phyloP scores from a whole-genome alignment of 2,888 invertebrate genomes.

The Eupithecia exiguata region DNA sequence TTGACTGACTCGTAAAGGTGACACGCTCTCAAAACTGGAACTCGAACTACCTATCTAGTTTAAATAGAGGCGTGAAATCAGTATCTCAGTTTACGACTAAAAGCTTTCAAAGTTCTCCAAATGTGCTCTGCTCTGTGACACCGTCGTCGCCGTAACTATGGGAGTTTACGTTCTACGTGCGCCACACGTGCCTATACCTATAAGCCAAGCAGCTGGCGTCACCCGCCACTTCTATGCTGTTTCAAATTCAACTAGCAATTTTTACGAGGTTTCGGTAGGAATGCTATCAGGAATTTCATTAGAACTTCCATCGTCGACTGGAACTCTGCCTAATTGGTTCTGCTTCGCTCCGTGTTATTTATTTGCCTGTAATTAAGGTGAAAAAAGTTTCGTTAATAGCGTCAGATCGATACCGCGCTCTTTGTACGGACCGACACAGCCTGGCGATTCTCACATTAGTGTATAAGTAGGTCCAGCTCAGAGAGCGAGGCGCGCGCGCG shows the following conservation, averaged over 20 bases:
- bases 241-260: constrained; percentile 25
- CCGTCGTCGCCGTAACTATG: neutral
- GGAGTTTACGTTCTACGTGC: neutral
- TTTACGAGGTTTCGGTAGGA: constrained; percentile 19
- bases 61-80: constrained; percentile 32
- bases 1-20: neutral
- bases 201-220: neutral
- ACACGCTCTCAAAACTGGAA: neutral
- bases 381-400: constrained; percentile 37
- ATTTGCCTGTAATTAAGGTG: constrained; percentile 55
- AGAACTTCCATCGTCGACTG: constrained; percentile 57
- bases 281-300: constrained; percentile 63
- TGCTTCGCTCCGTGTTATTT: constrained; percentile 56
- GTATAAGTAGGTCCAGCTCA: constrained; percentile 3
- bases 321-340: constrained; percentile 64
- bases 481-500: neutral
- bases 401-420: constrained; percentile 26
- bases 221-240: constrained; percentile 13
- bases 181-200: too few relatives aligned
- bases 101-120: constrained; percentile 33
- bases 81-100: constrained; percentile 34
- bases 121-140: constrained; percentile 22
- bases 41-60: constrained; percentile 25
- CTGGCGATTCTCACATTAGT: constrained; percentile 35
- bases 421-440: constrained; percentile 11